These are phyloP conservation scores for Poeciliopsis prolifica DNA, from an alignment of 2,113 vertebrate species.

Conservation along the genomic window DNA sequence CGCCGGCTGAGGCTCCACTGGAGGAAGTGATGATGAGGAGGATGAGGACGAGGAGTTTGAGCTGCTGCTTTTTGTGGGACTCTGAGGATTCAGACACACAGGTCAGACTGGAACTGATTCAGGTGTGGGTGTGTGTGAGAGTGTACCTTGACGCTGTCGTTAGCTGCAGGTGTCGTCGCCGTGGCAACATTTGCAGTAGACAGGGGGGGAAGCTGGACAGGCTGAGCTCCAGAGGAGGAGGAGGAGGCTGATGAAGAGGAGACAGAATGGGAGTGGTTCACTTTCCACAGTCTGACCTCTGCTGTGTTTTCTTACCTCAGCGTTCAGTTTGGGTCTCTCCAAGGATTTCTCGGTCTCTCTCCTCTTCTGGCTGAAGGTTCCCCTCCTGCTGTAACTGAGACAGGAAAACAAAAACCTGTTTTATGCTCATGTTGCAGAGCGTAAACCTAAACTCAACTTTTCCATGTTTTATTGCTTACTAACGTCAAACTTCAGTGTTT, in stretches of 20 bases:
- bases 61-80: no score
- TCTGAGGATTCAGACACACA: neutral
- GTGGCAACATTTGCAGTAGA: slow-evolving; percentile 43
- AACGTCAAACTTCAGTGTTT: no score
- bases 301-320: slow-evolving; percentile 75
- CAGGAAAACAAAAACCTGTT: neutral
- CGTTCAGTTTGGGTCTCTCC: slow-evolving; percentile 75
- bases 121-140: neutral
- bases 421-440: neutral
- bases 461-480: neutral
- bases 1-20: slow-evolving; percentile 8
- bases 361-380: slow-evolving; percentile 79
- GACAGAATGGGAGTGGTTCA: slow-evolving; percentile 73
- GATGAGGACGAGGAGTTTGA: neutral
- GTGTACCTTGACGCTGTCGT: slow-evolving; percentile 25
- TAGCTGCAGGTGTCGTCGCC: slow-evolving; percentile 23
- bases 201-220: slow-evolving; percentile 88
- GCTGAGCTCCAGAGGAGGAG: slow-evolving; percentile 87
- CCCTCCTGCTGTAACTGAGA: slow-evolving; percentile 78
- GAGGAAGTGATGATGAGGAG: neutral
- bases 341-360: slow-evolving; percentile 78
- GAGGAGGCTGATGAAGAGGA: slow-evolving; percentile 79
- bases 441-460: neutral
- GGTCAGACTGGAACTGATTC: neutral
- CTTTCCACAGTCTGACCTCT: neutral